Percentiles rank a stretch among this genome's conserved stretches.
Conservation (phyloP, 2,797 vertebrate species). For the Paratrypauchen microcephalus region DNA sequence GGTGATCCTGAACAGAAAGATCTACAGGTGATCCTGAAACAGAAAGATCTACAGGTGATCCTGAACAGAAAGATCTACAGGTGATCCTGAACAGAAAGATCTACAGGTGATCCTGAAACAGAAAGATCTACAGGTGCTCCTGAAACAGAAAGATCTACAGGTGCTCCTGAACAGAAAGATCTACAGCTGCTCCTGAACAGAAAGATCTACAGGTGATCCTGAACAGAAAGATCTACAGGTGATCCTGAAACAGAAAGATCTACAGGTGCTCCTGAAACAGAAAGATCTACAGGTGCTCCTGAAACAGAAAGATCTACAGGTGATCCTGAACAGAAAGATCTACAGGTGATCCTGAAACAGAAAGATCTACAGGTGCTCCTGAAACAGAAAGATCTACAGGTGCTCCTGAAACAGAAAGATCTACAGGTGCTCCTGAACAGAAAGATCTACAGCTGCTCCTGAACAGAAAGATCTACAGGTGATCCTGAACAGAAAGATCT, state of each 20-base stretch:
- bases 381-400: slow-evolving; percentile 55
- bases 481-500: too few relatives aligned
- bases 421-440: slow-evolving; percentile 20
- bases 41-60: too few relatives aligned
- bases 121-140: too few relatives aligned
- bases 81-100: slow-evolving; percentile 20
- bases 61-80: slow-evolving; percentile 16
- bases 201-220: too few relatives aligned
- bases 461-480: slow-evolving; percentile 13
- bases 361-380: too few relatives aligned
- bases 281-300: too few relatives aligned
- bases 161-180: slow-evolving; percentile 20
- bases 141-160: slow-evolving; percentile 56
- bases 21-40: too few relatives aligned
- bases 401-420: slow-evolving; percentile 62
- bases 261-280: slow-evolving; percentile 61
- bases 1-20: too few relatives aligned
- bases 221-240: slow-evolving; percentile 13
- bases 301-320: slow-evolving; percentile 55
- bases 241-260: slow-evolving; percentile 61
- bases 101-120: slow-evolving; percentile 61
- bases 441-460: too few relatives aligned
- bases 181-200: slow-evolving; percentile 19
- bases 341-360: too few relatives aligned
- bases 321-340: too few relatives aligned